Base-by-base conservation (phyloP, 64 coral and sea anemone species). In the Montipora foliosa region DNA sequence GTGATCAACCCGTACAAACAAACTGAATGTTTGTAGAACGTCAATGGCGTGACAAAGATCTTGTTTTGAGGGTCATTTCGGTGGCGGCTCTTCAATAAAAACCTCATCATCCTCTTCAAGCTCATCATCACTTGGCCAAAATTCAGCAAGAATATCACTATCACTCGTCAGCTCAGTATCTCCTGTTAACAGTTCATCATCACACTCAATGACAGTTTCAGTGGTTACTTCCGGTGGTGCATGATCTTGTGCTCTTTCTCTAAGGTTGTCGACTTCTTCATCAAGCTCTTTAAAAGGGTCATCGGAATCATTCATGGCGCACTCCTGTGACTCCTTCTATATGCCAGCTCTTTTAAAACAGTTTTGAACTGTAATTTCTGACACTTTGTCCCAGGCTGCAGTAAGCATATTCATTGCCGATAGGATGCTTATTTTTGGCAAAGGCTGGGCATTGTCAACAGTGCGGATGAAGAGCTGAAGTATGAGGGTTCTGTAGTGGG, bases 281-380 rank as follows among this genome's bases (percentile, higher is more conserved):
- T 49, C 22, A 7, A 87, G 84, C 15, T 74, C 79, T 82, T 84
- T 83, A 37, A 74, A 91, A 83, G 78, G 78, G 90, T 91, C 90
- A 91, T 91, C 90, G 15, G 79, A 15, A 59, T 83, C 90, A 91
- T 91, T 91, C 49, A 75, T 45, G 17, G 79, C 79, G 16, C 46
- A 75, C 79, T 91, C 84, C 84, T 74, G 68, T 52, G 68, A 87
- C 84, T 87, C n/a, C 68, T 91, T 45, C 52, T 67, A 91, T 12
- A 91, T 91, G 66, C 90, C 90, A 74, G 79, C 79, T 82, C 51
- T 83, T 91, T 83, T 83, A 45, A 91, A 91, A 61, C 79, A 83
- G 79, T 25, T 91, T 83, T 91, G 61, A 83, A 83, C 70, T 82
- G 77, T 90, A 9, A 44, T 69, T 55, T 91, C 67, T 37, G 88